Percentiles rank a stretch among this genome's conserved stretches.
phyloP scores from a whole-genome alignment of 2,113 vertebrate species.

The Saguinus midas region DNA sequence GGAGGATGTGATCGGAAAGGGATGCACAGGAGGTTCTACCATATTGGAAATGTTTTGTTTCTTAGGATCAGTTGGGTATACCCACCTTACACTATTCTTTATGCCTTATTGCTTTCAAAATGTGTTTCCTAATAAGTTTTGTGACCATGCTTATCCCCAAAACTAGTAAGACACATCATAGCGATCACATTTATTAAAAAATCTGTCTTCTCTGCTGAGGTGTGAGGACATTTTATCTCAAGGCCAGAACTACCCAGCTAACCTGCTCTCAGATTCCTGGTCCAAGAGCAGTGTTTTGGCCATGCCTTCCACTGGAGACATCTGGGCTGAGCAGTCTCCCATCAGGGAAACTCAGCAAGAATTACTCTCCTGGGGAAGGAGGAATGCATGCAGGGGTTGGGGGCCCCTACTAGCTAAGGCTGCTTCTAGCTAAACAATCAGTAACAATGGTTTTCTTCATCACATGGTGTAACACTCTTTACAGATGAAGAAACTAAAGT shows the following conservation, averaged over 20 bases:
- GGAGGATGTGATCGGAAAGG: background rate
- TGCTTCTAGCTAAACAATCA: background rate
- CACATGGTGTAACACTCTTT: background rate
- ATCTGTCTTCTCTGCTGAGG: background rate
- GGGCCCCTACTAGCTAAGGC: background rate
- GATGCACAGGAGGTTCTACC: background rate
- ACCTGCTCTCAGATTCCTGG: background rate
- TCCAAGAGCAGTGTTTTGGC: background rate
- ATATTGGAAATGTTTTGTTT: background rate
- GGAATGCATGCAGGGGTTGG: accelerated
- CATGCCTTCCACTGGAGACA: background rate
- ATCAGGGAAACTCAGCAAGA: background rate
- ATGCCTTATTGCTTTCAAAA: background rate
- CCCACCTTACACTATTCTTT: background rate
- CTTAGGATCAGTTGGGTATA: background rate
- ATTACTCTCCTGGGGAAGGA: background rate
- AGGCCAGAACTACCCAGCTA: background rate
- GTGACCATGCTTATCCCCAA: background rate
- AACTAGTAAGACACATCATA: background rate
- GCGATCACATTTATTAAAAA: background rate
- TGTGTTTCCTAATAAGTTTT: background rate
- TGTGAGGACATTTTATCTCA: background rate
- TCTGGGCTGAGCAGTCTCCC: background rate
- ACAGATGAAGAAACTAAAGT: background rate
- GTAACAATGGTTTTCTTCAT: background rate